Percentiles rank a stretch among this genome's conserved stretches.
Conservation (phyloP, 2,797 vertebrate genomes). For the Fratercula arctica region DNA sequence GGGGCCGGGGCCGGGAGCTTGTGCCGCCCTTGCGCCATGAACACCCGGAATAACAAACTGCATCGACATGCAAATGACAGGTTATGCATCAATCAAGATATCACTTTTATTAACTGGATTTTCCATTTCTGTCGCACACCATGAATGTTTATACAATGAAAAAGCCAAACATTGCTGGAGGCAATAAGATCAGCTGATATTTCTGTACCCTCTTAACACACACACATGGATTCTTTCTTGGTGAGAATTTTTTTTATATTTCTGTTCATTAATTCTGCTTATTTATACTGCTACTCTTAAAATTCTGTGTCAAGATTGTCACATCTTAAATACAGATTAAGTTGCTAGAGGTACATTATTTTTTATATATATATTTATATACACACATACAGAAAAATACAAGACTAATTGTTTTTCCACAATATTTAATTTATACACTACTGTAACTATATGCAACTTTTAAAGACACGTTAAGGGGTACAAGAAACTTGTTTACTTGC, state of each 20-base stretch:
- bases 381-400: conserved; percentile 85
- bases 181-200: conserved; percentile 63
- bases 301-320: conserved; percentile 75
- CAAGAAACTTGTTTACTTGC: conserved; percentile 84
- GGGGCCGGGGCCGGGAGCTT: accelerated
- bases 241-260: conserved; percentile 47
- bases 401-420: conserved; percentile 85
- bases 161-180: conserved; percentile 72
- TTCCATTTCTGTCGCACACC: conserved; percentile 71
- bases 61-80: neutral
- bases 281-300: conserved; percentile 73
- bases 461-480: conserved; percentile 90
- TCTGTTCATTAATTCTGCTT: conserved; percentile 65
- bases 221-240: neutral
- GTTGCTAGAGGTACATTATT: conserved; percentile 81
- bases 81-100: conserved; percentile 69
- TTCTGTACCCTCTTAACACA: conserved; percentile 72
- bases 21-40: accelerated
- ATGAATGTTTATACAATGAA: conserved; percentile 73
- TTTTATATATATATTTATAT: conserved; percentile 77
- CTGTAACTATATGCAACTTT: conserved; percentile 92
- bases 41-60: neutral
- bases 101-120: conserved; percentile 77
- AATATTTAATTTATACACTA: conserved; percentile 95
- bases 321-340: conserved; percentile 82